phyloP scores from a whole-genome alignment of 2,113 vertebrate genomes.

The Taxidea taxus region DNA sequence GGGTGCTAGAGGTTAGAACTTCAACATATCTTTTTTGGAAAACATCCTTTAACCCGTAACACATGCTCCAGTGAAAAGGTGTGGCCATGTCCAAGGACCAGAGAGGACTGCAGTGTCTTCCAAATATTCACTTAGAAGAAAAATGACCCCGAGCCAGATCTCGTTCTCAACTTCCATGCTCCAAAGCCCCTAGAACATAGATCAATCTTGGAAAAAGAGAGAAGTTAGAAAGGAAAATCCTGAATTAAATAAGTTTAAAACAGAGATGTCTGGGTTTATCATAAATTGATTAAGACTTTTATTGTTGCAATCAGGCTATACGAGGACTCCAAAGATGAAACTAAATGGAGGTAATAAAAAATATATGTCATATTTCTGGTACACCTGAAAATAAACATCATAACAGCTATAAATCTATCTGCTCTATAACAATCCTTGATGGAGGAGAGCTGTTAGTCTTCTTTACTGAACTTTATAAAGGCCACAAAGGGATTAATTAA shows the following conservation, averaged over 20 bases:
- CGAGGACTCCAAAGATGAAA: not conserved
- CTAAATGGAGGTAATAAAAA: not conserved
- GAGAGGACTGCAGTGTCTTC: not conserved
- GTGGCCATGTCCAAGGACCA: not conserved
- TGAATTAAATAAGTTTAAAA: constrained; percentile 11
- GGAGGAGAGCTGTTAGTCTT: not conserved
- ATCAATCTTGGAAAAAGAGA: not conserved
- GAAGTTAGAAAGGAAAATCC: not conserved
- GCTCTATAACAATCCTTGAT: not conserved
- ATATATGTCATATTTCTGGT: not conserved
- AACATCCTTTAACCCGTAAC: not conserved
- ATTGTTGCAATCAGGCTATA: not conserved
- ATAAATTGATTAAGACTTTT: not conserved
- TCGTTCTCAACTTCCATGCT: not conserved
- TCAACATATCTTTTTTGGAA: not conserved
- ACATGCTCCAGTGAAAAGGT: not conserved
- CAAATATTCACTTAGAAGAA: not conserved
- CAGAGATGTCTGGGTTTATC: not conserved
- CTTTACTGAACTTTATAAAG: constrained; percentile 3
- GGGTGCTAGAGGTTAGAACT: not conserved
- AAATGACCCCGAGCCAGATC: not conserved
- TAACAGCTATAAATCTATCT: not conserved
- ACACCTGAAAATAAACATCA: not conserved
- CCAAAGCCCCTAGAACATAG: not conserved
- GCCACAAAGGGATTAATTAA: constrained; percentile 32